Percentiles rank a stretch among this genome's conserved stretches.
phyloP scores from a whole-genome alignment of 53 echinoderm and acorn worm species.

The Paracentrotus lividus region DNA sequence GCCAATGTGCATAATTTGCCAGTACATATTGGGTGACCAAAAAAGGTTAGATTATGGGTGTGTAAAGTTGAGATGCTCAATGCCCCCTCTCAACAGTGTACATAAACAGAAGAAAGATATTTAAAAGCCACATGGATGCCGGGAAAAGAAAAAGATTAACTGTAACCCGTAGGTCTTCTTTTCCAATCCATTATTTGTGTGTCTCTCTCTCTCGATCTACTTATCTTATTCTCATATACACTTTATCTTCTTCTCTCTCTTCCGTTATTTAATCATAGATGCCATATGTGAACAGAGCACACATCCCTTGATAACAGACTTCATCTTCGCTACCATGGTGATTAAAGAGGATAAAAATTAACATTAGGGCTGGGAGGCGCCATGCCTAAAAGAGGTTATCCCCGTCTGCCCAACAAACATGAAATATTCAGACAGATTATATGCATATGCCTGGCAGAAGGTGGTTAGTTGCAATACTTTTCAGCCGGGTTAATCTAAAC shows the following conservation, averaged over 20 bases:
- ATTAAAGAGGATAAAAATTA: not conserved
- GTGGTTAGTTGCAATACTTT: too few species aligned
- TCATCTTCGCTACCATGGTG: conserved; percentile 16
- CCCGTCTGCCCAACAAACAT: not conserved
- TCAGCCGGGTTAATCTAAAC: too few species aligned
- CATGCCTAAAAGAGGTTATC: not conserved
- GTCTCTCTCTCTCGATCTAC: not conserved
- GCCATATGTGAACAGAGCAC: conserved; percentile 2
- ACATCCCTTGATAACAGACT: not conserved
- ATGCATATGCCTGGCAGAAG: not conserved
- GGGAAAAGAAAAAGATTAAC: too few species aligned
- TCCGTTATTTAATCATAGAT: not conserved
- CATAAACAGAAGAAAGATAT: too few species aligned
- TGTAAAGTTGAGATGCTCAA: too few species aligned
- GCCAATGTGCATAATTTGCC: too few species aligned
- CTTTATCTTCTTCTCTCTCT: not conserved
- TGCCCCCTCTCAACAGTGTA: too few species aligned
- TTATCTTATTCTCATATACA: not conserved
- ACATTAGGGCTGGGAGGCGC: conserved; percentile 16
- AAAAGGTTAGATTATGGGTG: too few species aligned
- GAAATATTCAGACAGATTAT: not conserved
- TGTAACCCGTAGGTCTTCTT: too few species aligned
- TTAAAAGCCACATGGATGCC: too few species aligned
- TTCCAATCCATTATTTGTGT: not conserved
- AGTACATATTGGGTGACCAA: too few species aligned